Evolutionary conservation across 1,140 invertebrate genomes (phyloP).

Genomic region (Babylonia areolata): DNA sequence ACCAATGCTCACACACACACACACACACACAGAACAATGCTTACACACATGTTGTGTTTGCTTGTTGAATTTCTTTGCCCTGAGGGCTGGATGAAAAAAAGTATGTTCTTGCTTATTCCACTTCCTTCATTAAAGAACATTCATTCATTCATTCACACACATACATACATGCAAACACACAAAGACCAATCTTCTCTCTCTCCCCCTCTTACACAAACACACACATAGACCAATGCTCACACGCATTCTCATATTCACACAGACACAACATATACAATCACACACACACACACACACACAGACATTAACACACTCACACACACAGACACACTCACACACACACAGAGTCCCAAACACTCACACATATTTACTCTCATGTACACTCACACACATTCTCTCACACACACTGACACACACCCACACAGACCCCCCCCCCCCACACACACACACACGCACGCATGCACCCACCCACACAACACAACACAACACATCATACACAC

Average conservation of each 20-base stretch:
- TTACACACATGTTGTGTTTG: too few species aligned
- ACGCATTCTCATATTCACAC: background rate
- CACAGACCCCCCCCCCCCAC: too few species aligned
- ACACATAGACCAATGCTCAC: background rate
- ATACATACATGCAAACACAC: too few species aligned
- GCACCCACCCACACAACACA: background rate
- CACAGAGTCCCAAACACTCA: background rate
- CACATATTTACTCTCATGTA: too few species aligned
- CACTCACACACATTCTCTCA: background rate
- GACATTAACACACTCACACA: slow-evolving; percentile 1
- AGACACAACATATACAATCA: background rate
- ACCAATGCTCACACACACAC: too few species aligned
- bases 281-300: slow-evolving; percentile 18
- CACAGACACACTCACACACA: slow-evolving; percentile 6
- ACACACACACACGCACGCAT: background rate
- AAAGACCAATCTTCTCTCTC: background rate
- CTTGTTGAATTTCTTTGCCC: too few species aligned
- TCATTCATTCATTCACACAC: background rate
- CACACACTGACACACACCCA: background rate
- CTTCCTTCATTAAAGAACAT: too few species aligned
- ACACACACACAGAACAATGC: too few species aligned
- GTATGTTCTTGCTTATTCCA: too few species aligned
- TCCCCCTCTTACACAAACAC: background rate
- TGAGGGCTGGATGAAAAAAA: too few species aligned
- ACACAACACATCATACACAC: background rate